Evolutionary conservation across 1,140 invertebrate genomes (phyloP), one percentile per base, ranked within the genome.

Genomic region (Battus philenor): DNA sequence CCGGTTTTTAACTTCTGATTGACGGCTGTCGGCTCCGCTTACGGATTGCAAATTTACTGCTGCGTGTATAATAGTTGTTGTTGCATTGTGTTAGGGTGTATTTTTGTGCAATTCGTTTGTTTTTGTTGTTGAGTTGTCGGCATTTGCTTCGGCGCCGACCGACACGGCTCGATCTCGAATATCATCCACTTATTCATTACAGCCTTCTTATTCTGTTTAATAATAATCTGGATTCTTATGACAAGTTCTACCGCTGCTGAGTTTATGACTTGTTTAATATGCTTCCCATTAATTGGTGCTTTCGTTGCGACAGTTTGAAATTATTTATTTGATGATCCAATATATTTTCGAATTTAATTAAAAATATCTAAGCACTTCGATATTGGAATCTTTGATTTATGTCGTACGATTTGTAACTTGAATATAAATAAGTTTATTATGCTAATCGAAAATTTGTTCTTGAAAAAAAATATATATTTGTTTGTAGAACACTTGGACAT

Each of bases 1-100:
- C 79, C 79, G 79, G 79, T 84, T 84, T 83, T 84, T 83, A 81
- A 63, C 73, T 75, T 72, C 61, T 78, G 79, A 84, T 84, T 84
- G 79, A 84, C 79, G 79, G 73, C 73, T 84, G 79, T 84, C 75
- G 73, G 79, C 75, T 79, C 61, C 67, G 69, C 69, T 81, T 79
- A 75, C 64, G 53, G 38, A 57, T 34, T 47, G 51, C 69, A 56
- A 72, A 47, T 9, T 56, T 65, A 67, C 36, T 12, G 46, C 44
- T 64, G 39, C 50, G 3, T 16, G 30, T 31, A 41, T 11, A 8
- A n/a, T n/a, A n/a, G 6, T 43, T 13, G 36, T 29, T 36, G n/a
- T n/a, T 44, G 9, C 56, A 2, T 36, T 27, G 0, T 0, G 2
- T 17, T 69, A 68, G n/a, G 46, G 68, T 44, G 46, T 15, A 47